Conservation (phyloP, 2,888 invertebrate genomes). For the Girardia tigrina region DNA sequence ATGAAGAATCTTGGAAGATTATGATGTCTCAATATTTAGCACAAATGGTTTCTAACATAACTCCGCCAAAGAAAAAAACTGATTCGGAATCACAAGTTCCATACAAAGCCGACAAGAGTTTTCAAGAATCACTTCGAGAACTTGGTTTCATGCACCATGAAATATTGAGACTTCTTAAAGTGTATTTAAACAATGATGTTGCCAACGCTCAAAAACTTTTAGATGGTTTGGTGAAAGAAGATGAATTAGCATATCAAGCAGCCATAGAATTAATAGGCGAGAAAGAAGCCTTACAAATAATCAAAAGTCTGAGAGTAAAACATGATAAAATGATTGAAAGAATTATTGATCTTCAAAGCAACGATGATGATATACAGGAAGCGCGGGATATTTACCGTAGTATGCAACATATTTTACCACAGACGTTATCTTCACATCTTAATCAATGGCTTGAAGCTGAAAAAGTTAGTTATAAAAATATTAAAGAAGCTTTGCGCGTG, state of each 20-base stretch:
- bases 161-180: not conserved
- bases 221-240: not conserved
- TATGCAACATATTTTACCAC: not conserved
- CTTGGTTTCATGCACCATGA: not conserved
- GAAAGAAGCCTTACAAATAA: slow-evolving; percentile 4
- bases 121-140: not conserved
- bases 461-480: not conserved
- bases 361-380: not conserved
- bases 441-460: not conserved
- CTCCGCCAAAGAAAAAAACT: not conserved
- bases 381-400: not conserved
- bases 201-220: slow-evolving; percentile 9
- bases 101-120: not conserved
- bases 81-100: not conserved
- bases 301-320: slow-evolving; percentile 8
- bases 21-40: slow-evolving; percentile 13
- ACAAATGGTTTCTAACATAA: not conserved
- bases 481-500: not conserved
- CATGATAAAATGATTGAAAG: not conserved
- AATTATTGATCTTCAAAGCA: not conserved
- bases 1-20: slow-evolving; percentile 4
- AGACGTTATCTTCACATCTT: not conserved
- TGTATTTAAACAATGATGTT: not conserved
- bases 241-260: not conserved
- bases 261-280: not conserved